phyloP scores from a whole-genome alignment of 2,113 vertebrate species.

The Numenius arquata region DNA sequence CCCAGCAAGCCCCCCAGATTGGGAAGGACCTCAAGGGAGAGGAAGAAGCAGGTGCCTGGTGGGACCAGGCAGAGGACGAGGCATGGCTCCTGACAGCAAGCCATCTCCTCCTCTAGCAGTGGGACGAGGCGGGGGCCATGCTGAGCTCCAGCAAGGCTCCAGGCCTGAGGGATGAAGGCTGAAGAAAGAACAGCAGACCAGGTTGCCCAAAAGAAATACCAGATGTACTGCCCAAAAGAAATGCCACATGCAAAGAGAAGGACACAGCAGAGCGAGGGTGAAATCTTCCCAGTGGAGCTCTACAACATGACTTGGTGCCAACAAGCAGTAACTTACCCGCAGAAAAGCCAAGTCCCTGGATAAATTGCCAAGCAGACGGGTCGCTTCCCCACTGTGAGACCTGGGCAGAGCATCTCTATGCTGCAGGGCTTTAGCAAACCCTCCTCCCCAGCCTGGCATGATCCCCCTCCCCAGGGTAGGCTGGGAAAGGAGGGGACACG shows the following conservation, averaged over 20 bases:
- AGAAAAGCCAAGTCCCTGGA: not conserved
- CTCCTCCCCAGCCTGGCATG: not conserved
- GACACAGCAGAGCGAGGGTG: accelerated
- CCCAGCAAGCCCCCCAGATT: accelerated
- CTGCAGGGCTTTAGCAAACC: not conserved
- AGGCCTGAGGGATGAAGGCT: not conserved
- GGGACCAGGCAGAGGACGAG: not conserved
- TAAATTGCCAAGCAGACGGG: not conserved
- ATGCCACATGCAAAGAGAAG: not conserved
- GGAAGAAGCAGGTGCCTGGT: not conserved
- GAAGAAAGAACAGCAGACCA: not conserved
- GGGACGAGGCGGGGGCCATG: not conserved
- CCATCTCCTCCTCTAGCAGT: not conserved
- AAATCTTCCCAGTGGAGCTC: not conserved
- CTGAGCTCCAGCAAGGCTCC: not conserved
- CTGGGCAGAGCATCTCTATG: not conserved
- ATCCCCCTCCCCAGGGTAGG: not conserved
- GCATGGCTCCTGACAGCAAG: not conserved
- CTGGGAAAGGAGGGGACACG: not conserved
- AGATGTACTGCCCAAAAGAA: not conserved
- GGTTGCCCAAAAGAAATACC: not conserved
- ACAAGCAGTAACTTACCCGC: not conserved
- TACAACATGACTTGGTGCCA: not conserved
- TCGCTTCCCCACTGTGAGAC: not conserved
- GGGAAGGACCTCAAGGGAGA: not conserved